Evolutionary conservation across 2,797 vertebrate species (phyloP), one percentile per base, ranked within the genome.

Genomic region (Poeciliopsis presidionis): DNA sequence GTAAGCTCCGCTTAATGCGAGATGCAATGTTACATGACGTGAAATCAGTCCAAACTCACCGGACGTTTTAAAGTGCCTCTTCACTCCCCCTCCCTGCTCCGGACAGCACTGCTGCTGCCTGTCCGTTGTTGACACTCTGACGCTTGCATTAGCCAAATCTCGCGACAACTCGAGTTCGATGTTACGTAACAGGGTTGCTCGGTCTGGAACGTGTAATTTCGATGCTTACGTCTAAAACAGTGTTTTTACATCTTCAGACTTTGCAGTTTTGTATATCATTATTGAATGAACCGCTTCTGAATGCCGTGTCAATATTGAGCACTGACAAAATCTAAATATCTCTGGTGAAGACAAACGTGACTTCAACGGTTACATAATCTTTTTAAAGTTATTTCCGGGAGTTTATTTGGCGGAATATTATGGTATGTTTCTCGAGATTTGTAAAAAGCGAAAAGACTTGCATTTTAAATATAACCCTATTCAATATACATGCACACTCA

Each of bases 101-200:
- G 88, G 92, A 90, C 91, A 84, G 82, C 75, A 81, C 82, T 61
- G 78, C 76, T 89, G 67, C 67, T 43, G 41, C 41, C 85, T 87
- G 75, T 41, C 85, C 77, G 91, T 88, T 94, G 94, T 95, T 94
- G 93, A 94, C 92, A 94, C 94, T 94, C 92, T 85, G 89, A 92
- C 92, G 83, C 89, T 89, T 86, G 86, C 89, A 90, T 84, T 47
- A 63, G 47, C 57, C 7, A 91, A 92, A 89, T 80, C 89, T 70
- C 95, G 96, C 96, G 95, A 96, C 92, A 94, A 2, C 43, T 85
- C 55, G 49, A 14, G 36, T 67, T 36, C 61, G 51, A 51, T 80
- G 11, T 94, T 93, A 92, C 91, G 91, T 93, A 95, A 94, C 76
- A 78, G 1, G 30, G 63, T 61, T 83, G 49, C 73, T 49, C 65